These are phyloP conservation scores for Naso thynnoides DNA, from an alignment of 2,797 vertebrate species.

Conservation along the genomic window DNA sequence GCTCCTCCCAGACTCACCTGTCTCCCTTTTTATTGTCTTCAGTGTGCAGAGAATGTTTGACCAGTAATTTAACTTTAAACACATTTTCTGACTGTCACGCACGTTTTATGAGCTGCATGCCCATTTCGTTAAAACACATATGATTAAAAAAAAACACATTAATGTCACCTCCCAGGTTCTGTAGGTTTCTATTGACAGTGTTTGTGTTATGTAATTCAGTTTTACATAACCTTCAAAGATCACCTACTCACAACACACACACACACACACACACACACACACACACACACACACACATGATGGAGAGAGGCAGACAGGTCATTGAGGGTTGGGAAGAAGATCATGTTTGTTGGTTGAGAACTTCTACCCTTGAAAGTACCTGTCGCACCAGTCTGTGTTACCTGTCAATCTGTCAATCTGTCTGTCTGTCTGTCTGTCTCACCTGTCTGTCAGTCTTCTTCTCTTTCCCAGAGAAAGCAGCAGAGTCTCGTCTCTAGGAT, in stretches of 20 bases:
- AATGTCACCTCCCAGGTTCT: too few relatives aligned
- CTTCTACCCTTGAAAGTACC: not conserved
- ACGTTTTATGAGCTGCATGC: too few relatives aligned
- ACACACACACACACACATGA: constrained; percentile 36
- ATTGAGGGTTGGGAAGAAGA: not conserved
- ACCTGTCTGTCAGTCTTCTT: constrained; percentile 67
- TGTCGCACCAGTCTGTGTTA: not conserved
- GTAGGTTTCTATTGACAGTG: not conserved
- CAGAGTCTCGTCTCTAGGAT: constrained; percentile 29
- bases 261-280: constrained; percentile 38
- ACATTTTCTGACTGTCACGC: too few relatives aligned
- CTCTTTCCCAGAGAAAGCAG: constrained; percentile 76
- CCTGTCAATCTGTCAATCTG: not conserved
- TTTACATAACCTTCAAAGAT: constrained; percentile 39
- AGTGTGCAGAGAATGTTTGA: too few relatives aligned
- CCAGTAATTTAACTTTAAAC: too few relatives aligned
- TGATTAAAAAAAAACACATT: too few relatives aligned
- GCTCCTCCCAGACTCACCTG: not conserved
- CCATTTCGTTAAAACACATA: too few relatives aligned
- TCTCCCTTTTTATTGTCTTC: not conserved
- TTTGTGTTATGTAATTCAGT: constrained; percentile 37
- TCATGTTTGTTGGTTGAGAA: not conserved
- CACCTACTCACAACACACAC: constrained; percentile 9
- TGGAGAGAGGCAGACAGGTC: constrained; percentile 3
- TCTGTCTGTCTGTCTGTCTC: not conserved